Conservation (phyloP, 53 echinoderm and acorn worm species). For the Paracentrotus lividus region DNA sequence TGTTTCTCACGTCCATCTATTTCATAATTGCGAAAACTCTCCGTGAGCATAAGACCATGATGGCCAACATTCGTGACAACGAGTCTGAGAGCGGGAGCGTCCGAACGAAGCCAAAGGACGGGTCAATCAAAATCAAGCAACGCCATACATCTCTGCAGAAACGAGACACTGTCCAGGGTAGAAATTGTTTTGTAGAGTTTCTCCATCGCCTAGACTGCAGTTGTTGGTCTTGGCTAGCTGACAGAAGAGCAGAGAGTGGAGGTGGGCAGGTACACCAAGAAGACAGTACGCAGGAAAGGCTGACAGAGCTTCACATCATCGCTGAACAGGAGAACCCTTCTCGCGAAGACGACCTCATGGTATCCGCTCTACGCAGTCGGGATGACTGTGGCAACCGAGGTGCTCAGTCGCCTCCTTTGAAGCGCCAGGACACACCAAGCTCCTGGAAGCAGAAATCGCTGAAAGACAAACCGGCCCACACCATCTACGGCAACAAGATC, state of each 20-base stretch:
- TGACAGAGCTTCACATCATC: conserved; percentile 54
- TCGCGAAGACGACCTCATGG: not conserved
- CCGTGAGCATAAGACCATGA: conserved; percentile 82
- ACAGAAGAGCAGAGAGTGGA: not conserved
- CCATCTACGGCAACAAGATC: conserved; percentile 52
- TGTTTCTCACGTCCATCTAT: conserved; percentile 79
- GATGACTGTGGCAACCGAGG: not conserved
- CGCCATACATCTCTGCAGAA: not conserved
- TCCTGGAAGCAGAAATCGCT: conserved; percentile 31
- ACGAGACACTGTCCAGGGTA: not conserved
- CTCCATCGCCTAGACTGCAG: not conserved
- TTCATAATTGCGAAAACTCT: conserved; percentile 83
- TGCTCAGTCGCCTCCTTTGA: conserved; percentile 14
- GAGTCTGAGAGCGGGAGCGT: conserved; percentile 67
- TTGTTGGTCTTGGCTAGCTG: not conserved
- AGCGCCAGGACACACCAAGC: conserved; percentile 42
- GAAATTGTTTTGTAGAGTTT: not conserved
- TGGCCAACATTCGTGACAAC: conserved; percentile 81
- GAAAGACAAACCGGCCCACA: conserved; percentile 46
- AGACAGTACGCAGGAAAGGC: conserved; percentile 28
- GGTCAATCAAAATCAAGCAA: not conserved
- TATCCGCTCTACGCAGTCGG: conserved; percentile 25
- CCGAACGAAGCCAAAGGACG: not conserved
- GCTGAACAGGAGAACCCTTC: conserved; percentile 54
- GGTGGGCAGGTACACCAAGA: not conserved